Conservation (phyloP, 2,888 invertebrate genomes). For the Arrhopalites spinosus region DNA sequence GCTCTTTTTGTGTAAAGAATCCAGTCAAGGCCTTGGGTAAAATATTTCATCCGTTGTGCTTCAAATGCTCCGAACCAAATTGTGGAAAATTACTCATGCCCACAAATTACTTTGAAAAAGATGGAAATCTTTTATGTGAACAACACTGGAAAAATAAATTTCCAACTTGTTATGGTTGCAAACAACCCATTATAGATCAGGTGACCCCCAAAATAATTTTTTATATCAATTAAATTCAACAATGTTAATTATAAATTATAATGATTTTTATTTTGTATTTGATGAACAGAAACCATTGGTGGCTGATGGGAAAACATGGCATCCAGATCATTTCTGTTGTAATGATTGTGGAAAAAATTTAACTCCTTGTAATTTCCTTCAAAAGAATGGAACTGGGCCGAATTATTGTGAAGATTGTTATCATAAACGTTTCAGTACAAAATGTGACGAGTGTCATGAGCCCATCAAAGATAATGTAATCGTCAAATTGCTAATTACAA, state of each 20-base stretch:
- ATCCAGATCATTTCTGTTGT: slow-evolving; percentile 49
- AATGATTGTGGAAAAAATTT: slow-evolving; percentile 32
- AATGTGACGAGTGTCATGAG: slow-evolving; percentile 40
- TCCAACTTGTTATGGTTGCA: no score
- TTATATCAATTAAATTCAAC: background rate
- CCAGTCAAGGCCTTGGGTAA: background rate
- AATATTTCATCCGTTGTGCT: background rate
- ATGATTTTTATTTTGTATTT: no score
- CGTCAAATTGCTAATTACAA: no score
- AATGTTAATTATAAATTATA: background rate
- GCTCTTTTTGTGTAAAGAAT: no score
- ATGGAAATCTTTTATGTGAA: slow-evolving; percentile 39
- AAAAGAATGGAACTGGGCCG: slow-evolving; percentile 45
- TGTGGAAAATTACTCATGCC: slow-evolving; percentile 42
- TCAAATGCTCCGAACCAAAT: slow-evolving; percentile 16
- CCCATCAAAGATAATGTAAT: slow-evolving; percentile 37
- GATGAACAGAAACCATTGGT: slow-evolving; percentile 33
- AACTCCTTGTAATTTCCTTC: slow-evolving; percentile 46
- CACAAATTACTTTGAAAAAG: slow-evolving; percentile 28
- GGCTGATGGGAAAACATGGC: slow-evolving; percentile 45
- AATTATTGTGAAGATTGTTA: slow-evolving; percentile 48
- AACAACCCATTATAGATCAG: background rate
- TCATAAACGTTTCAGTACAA: slow-evolving; percentile 42
- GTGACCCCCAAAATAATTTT: background rate
- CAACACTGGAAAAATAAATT: background rate